Evolutionary conservation across 2,113 vertebrate genomes (phyloP).

Genomic region (Tachysurus fulvidraco): DNA sequence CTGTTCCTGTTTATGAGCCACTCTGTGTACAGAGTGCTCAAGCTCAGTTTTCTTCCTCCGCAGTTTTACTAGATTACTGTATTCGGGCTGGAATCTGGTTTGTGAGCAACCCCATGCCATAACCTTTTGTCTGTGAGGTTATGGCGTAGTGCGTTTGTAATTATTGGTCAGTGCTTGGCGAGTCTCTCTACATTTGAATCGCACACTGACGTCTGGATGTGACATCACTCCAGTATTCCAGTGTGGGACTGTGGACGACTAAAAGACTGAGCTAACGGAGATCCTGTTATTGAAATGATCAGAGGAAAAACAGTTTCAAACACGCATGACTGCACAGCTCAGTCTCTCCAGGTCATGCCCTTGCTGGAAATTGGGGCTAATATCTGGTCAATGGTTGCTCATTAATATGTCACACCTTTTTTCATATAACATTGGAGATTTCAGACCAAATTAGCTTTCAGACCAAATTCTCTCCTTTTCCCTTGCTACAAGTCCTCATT

Average conservation of each 20-base stretch:
- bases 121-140: slow-evolving; percentile 6
- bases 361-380: not conserved
- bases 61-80: not conserved
- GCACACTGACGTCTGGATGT: not conserved
- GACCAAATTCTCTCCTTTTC: not conserved
- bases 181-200: not conserved
- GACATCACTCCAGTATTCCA: not conserved
- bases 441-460: slow-evolving; percentile 19
- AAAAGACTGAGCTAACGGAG: not conserved
- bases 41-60: not conserved
- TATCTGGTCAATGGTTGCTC: not conserved
- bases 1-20: slow-evolving; percentile 21
- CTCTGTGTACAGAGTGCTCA: not conserved
- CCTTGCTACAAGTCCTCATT: slow-evolving; percentile 19
- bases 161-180: not conserved
- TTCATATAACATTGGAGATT: not conserved
- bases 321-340: not conserved
- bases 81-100: not conserved
- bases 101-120: not conserved
- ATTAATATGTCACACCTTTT: not conserved
- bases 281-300: not conserved
- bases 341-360: not conserved
- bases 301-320: not conserved
- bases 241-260: not conserved
- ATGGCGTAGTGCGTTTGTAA: not conserved